These are phyloP conservation scores for Chloropsis cyanopogon DNA, from an alignment of 2,113 vertebrate species.

Conservation along the genomic window DNA sequence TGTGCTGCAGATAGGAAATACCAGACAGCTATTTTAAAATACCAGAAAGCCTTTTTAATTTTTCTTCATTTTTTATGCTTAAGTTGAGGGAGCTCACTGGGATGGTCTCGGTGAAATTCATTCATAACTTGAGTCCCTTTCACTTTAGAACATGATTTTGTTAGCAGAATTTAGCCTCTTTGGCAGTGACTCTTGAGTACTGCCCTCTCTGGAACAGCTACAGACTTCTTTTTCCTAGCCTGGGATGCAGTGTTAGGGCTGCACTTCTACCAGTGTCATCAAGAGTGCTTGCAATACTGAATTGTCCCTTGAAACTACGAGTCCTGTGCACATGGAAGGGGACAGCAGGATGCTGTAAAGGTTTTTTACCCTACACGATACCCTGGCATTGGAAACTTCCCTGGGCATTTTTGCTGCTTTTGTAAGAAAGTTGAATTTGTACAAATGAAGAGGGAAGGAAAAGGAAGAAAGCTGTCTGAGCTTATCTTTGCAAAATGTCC, in stretches of 20 bases:
- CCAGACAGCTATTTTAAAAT: not conserved
- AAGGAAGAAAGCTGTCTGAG: not conserved
- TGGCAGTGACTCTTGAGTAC: not conserved
- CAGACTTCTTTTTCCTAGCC: not conserved
- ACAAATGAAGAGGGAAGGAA: not conserved
- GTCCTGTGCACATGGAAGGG: not conserved
- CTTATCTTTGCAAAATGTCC: not conserved
- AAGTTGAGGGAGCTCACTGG: not conserved
- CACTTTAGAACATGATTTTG: not conserved
- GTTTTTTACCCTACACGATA: not conserved
- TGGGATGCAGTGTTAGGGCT: not conserved
- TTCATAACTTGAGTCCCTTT: not conserved
- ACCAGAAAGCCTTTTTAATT: not conserved
- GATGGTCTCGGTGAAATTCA: not conserved
- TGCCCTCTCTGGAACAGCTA: not conserved
- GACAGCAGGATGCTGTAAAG: not conserved
- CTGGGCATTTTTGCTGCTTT: not conserved
- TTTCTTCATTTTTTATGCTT: not conserved
- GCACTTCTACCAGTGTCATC: not conserved
- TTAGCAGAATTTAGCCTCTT: not conserved
- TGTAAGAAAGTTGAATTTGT: not conserved
- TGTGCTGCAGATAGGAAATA: not conserved
- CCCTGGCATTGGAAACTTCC: not conserved
- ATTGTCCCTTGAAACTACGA: not conserved
- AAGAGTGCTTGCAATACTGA: not conserved